A percentile compares a stretch with the other conserved stretches of the same genome.
Conservation (phyloP, 1,140 invertebrate species). For the Zaprionus africanus region DNA sequence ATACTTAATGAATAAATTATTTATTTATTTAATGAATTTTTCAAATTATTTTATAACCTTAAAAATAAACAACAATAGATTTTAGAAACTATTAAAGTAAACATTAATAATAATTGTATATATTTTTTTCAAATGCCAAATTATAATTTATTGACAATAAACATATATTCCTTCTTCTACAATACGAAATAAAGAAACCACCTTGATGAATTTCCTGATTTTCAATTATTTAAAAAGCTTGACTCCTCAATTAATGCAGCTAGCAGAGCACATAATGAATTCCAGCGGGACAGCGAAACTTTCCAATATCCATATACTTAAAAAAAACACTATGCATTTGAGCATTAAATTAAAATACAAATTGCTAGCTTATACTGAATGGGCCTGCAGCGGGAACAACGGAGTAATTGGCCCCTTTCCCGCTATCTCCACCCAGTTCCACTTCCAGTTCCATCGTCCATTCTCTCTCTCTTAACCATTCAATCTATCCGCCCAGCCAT, state of each 20-base stretch:
- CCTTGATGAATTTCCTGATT: slow-evolving; percentile 14
- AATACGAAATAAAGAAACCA: neutral
- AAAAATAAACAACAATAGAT: too few species aligned
- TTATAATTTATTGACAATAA: too few species aligned
- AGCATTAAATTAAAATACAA: slow-evolving; percentile 80
- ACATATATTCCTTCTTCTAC: neutral
- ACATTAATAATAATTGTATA: too few species aligned
- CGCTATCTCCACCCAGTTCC: neutral
- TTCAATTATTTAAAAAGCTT: slow-evolving; percentile 76
- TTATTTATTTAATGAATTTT: too few species aligned
- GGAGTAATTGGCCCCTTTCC: neutral
- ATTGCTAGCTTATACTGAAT: slow-evolving; percentile 55
- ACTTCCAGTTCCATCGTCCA: neutral
- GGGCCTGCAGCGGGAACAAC: slow-evolving; percentile 10
- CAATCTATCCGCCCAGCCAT: slow-evolving; percentile 57
- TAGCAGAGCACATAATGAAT: slow-evolving; percentile 51
- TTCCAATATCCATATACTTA: slow-evolving; percentile 44
- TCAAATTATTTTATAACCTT: too few species aligned
- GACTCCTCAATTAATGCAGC: slow-evolving; percentile 58
- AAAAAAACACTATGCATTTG: slow-evolving; percentile 57
- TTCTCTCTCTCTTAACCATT: slow-evolving; percentile 35
- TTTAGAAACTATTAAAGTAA: too few species aligned
- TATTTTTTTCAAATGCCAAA: too few species aligned
- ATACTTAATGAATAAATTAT: too few species aligned
- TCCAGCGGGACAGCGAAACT: slow-evolving; percentile 46